Percentiles rank a stretch among this genome's conserved stretches.
Conservation (phyloP, 2,888 invertebrate genomes). For the Chloroclystis v-ata region DNA sequence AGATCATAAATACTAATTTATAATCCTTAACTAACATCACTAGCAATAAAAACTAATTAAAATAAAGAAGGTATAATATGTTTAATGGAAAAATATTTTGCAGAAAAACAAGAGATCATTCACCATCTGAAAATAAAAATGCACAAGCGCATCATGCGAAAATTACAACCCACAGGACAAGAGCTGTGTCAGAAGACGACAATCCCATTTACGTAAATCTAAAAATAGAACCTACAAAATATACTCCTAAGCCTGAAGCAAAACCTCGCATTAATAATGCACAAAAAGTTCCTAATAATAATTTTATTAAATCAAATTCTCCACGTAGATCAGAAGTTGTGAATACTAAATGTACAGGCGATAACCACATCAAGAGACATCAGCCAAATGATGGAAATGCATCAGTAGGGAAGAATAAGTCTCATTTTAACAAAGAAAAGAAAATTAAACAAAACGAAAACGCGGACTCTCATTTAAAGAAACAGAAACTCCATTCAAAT, state of each 20-base stretch:
- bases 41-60: background rate
- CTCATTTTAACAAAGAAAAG: slow-evolving; percentile 1
- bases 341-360: slow-evolving; percentile 5
- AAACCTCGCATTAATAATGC: slow-evolving; percentile 24
- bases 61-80: background rate
- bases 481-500: slow-evolving; percentile 3
- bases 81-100: slow-evolving; percentile 13
- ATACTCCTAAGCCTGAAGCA: slow-evolving; percentile 30
- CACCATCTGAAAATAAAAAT: slow-evolving; percentile 25
- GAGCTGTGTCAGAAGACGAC: slow-evolving; percentile 30
- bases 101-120: slow-evolving; percentile 27
- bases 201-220: slow-evolving; percentile 45
- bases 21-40: background rate
- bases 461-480: slow-evolving; percentile 9
- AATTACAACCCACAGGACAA: slow-evolving; percentile 17
- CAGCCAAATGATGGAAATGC: slow-evolving; percentile 6
- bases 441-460: slow-evolving; percentile 7
- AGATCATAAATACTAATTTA: background rate
- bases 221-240: slow-evolving; percentile 24
- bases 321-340: slow-evolving; percentile 24
- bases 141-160: slow-evolving; percentile 12
- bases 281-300: slow-evolving; percentile 22
- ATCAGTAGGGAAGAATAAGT: slow-evolving; percentile 13
- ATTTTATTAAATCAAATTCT: slow-evolving; percentile 17
- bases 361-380: slow-evolving; percentile 3